Evolutionary conservation across 2,113 vertebrate genomes (phyloP).

Genomic region (Mastomys coucha): DNA sequence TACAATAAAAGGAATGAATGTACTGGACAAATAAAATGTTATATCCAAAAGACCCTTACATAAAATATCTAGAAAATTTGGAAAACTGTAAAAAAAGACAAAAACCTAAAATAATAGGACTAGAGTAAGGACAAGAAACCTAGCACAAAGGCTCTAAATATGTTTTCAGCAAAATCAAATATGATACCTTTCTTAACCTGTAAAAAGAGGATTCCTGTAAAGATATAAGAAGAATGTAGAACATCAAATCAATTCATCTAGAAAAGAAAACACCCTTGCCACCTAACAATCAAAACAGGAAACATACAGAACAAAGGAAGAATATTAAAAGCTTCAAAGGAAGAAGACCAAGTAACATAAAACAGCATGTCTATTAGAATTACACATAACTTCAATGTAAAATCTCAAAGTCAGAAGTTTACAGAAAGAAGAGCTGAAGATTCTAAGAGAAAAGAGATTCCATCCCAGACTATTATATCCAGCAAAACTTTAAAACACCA

Average conservation of each 20-base stretch:
- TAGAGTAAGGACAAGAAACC: neutral
- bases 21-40: neutral
- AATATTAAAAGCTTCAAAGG: neutral
- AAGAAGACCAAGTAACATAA: neutral
- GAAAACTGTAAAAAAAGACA: neutral
- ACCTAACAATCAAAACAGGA: neutral
- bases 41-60: neutral
- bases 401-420: neutral
- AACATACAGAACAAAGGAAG: neutral
- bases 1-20: neutral
- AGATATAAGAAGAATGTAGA: neutral
- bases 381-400: neutral
- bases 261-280: neutral
- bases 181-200: neutral
- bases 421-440: neutral
- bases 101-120: neutral
- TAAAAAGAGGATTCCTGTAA: neutral
- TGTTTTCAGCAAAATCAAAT: neutral
- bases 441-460: neutral
- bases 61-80: neutral
- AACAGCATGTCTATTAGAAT: neutral
- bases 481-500: neutral
- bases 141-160: neutral
- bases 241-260: neutral
- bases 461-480: neutral